Base-by-base conservation (phyloP, 2,888 invertebrate species). In the Melitaea athalia region DNA sequence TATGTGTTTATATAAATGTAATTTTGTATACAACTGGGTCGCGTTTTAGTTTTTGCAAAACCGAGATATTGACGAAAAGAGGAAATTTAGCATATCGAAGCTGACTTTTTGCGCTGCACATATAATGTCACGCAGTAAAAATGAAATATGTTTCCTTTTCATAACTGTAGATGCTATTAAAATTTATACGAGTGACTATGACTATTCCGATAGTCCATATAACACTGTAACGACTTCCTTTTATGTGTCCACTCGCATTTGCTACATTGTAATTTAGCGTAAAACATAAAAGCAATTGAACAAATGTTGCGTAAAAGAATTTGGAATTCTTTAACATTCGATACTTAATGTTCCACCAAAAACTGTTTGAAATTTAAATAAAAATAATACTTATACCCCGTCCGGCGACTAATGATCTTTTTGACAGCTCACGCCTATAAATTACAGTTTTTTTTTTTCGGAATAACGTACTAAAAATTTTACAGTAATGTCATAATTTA, bases 81-180 rank as follows among this genome's bases (percentile, higher is more conserved):
- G 59, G 59, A 50, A 60, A 64, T 69, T 64, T 61, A 49, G 61
- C 61, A 64, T 66, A 69, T 69, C 64, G 64, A 64, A 64, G 55
- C 61, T 14, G 61, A 68, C 69, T 68, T 70, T 68, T 70, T 71
- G 68, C 72, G 57, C 61, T 72, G 70, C 67, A 69, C 70, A 78
- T 81, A 79, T 81, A 82, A 80, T 82, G 83, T 83, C 77, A 78
- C 77, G 67, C 78, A 81, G 82, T 87, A 87, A 87, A 85, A 85
- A 85, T 85, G 83, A 85, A 85, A 86, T 84, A 81, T 85, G 80
- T 84, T 84, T 85, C 83, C 83, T 82, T 81, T 79, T 80, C 80
- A 82, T 81, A 78, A 79, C 80, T 81, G 81, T 76, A 77, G 81
- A 82, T 81, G 78, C 83, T 81, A 85, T 87, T 85, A 86, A n/a